Evolutionary conservation across 1,140 invertebrate species (phyloP), one percentile per base, ranked within the genome.

Genomic region (Pseudomyrmex sp.): DNA sequence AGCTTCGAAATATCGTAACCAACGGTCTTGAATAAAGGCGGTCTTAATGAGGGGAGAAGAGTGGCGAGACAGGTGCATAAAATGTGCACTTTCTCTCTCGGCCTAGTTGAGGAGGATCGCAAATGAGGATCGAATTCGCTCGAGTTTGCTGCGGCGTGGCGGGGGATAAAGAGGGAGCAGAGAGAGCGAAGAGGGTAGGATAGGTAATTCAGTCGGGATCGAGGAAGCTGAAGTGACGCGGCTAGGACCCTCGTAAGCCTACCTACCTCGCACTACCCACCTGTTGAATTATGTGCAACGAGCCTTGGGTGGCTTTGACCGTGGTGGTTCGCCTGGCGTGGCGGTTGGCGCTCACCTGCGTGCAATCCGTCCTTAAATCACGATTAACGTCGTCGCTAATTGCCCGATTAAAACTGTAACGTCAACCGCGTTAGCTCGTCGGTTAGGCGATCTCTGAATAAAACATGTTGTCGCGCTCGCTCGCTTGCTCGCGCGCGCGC

Each of bases 281-380:
- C 88, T 91, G 90, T 91, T 91, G 90, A 90, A 88, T 90, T 89
- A 89, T 82, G 79, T 82, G 84, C 68, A 84, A 44, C 62, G 68
- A 74, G 56, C 73, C 70, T 76, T 74, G 70, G 52, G 26, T 74
- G 59, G 72, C 72, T 35, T 35, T 82, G 77, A 86, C 75, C 86
- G 72, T 50, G 26, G 54, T 23, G 44, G 65, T 4, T 15, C 20
- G 48, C 13, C 5, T 35, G 5, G 35, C 35, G 35, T 35, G 65
- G 83, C 46, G 76, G 77, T 66, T 35, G 35, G 35, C 35, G 35
- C 35, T 88, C 75, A 88, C 87, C 87, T 88, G 77, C 61, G 68
- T 83, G 80, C 68, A 44, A 84, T 23, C 66, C 73, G 26, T 74
- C 50, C 82, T 74, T 87, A 88, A 88, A 87, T 87, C 82, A 88